Evolutionary conservation across 1,140 invertebrate genomes (phyloP), one percentile per base, ranked within the genome.

Genomic region (Globodera ellingtonae): DNA sequence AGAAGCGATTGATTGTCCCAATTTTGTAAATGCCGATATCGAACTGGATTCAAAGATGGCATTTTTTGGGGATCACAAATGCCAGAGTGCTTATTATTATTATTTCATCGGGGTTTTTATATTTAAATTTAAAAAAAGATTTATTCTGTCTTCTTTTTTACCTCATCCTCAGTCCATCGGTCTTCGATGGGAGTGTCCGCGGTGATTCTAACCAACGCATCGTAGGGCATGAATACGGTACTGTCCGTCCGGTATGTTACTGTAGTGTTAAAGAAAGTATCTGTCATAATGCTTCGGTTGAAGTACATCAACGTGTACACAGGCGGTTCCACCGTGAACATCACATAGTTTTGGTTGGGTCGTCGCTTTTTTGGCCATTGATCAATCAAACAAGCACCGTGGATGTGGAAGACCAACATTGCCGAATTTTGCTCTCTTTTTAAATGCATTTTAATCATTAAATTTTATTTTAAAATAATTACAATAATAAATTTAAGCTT

Each of bases 211-310:
- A n/a, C 66, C 21, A 75, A 59, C 46, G 21, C 3, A 66, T 75
- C 74, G 46, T 75, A 62, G n/a, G 74, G 74, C 48, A 56, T 35
- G 66, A 13, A 62, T 52, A 75, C 24, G 56, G 18, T 21, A 44
- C 74, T 75, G 66, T 75, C 74, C 66, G 66, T 48, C 46, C 74
- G 74, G 47, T 75, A 75, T 47, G 48, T 76, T 35, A 76, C 44
- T 7, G 75, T 47, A 44, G 67, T 47, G 21, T 76, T 76, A n/a
- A 76, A 76, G 18, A 18, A 72, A n/a, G 24, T 73, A 6, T 73
- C 44, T 13, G 44, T 73, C 50, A 73, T 24, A 13, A 73, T 46
- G 50, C 24, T 48, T 35, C n/a, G 50, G 46, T 73, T 47, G 59
- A 56, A 73, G 46, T 73, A 47, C 46, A 13, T 9, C 8, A 44